phyloP scores from a whole-genome alignment of 2,888 invertebrate genomes.

The Lasioglossum malachurum region DNA sequence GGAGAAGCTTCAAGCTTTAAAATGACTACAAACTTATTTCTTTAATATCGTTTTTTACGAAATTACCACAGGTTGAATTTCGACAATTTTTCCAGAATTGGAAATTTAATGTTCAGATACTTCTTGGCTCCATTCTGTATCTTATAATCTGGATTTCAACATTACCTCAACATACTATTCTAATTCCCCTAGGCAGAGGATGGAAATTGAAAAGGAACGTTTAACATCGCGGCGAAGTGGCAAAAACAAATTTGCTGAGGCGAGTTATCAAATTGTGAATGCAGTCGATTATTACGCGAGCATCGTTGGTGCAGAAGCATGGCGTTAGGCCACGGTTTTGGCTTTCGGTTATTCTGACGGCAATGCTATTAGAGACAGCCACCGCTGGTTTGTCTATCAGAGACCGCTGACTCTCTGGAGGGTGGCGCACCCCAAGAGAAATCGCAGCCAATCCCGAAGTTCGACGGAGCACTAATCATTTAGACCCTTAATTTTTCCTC shows the following conservation, averaged over 20 bases:
- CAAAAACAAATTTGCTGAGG: constrained; percentile 5
- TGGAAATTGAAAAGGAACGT: background rate
- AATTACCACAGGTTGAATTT: too few species aligned
- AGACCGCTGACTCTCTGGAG: constrained; percentile 53
- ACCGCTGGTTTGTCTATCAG: constrained; percentile 54
- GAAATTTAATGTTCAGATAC: too few species aligned
- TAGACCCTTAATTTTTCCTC: constrained; percentile 60
- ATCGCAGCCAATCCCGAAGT: constrained; percentile 60
- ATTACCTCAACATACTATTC: too few species aligned
- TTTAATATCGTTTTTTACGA: too few species aligned
- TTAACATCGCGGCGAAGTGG: background rate
- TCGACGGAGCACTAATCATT: constrained; percentile 61
- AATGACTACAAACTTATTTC: too few species aligned
- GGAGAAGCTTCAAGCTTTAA: too few species aligned
- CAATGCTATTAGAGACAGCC: constrained; percentile 48
- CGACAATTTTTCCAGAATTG: too few species aligned
- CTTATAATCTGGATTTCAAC: too few species aligned
- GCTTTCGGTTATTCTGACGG: constrained; percentile 47
- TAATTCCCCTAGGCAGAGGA: too few species aligned
- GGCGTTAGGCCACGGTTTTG: constrained; percentile 20
- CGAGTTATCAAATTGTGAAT: constrained; percentile 29
- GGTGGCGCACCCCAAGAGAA: constrained; percentile 54
- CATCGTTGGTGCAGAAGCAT: constrained; percentile 5
- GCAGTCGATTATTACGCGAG: constrained; percentile 21
- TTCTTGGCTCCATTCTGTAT: too few species aligned